phyloP scores from a whole-genome alignment of 2,797 vertebrate genomes.

The Harpagifer antarcticus region DNA sequence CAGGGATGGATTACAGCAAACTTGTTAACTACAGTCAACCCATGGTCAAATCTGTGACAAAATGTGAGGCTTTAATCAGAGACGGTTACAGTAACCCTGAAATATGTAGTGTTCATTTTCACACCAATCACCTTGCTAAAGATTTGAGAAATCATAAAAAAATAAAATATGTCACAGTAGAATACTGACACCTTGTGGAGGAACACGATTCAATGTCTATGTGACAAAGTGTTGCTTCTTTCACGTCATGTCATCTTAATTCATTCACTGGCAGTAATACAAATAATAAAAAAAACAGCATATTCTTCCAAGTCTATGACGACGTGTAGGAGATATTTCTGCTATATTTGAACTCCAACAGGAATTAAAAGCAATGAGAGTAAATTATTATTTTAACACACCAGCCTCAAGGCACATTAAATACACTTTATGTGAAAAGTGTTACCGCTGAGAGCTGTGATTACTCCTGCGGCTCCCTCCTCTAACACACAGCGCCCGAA shows the following conservation, averaged over 20 bases:
- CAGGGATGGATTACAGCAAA: conserved; percentile 24
- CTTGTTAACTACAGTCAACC: conserved; percentile 29
- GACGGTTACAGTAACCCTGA: conserved; percentile 48
- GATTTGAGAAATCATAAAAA: conserved; percentile 17
- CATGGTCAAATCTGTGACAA: neutral
- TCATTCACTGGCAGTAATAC: conserved; percentile 33
- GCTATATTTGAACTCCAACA: neutral
- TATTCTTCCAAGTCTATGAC: neutral
- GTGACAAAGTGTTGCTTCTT: conserved; percentile 51
- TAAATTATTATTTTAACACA: conserved; percentile 48
- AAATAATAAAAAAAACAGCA: neutral
- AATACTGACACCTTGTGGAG: conserved; percentile 76
- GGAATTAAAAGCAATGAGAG: conserved; percentile 43
- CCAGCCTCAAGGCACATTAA: conserved; percentile 75
- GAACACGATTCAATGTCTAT: neutral
- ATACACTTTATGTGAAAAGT: conserved; percentile 50
- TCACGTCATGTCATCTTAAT: conserved; percentile 27
- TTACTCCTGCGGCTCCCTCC: too few species aligned
- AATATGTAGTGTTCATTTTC: conserved; percentile 50
- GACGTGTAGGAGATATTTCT: neutral
- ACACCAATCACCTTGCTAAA: conserved; percentile 57
- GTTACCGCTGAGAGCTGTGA: conserved; percentile 8
- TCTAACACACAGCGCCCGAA: too few species aligned
- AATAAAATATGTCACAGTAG: conserved; percentile 37
- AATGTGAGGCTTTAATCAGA: conserved; percentile 22